Base-by-base conservation (phyloP, 2,888 invertebrate species). In the Sesia bembeciformis region DNA sequence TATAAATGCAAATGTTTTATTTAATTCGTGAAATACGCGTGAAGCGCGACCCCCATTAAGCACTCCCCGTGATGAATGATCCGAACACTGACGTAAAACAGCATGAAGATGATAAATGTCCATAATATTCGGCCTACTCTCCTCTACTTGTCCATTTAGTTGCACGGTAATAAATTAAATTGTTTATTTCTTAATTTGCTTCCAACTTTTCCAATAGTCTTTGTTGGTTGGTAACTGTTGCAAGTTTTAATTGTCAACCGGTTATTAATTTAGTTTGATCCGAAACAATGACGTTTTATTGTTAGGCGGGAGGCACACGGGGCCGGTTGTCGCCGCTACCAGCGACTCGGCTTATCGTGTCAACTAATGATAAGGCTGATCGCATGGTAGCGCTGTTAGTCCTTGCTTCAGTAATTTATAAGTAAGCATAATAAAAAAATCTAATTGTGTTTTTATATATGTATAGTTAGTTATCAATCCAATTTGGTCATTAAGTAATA, bases 101-200 rank as follows among this genome's bases (percentile, higher is more conserved):
- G 62, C 63, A 68, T 61, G 67, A 70, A 71, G 68, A 68, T 76
- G 76, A 76, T 76, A 70, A 76, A 76, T 76, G 75, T 62, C 62
- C 61, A 59, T 60, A 65, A 71, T 72, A 69, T 70, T 67, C 63
- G 62, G 60, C 65, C 49, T 39, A 53, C 53, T 43, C 49, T n/a
- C 41, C 5, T 43, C 40, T 49, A 53, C 43, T 53, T 53, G 39
- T 39, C 40, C 49, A 39, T 52, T 52, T 52, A 40, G 40, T 39
- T 51, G 40, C 38, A 7, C 39, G 39, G 23, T 38, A 52, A 7
- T 40, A 52, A 39, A 52, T 52, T 38, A 52, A 52, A 52, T n/a
- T 40, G 40, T 40, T 40, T 52, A 8, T 8, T 52, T 52, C 40
- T 50, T 38, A 50, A 52, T 52, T 7, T 52, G 40, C 40, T n/a